Evolutionary conservation across 2,113 vertebrate genomes (phyloP), one percentile per base, ranked within the genome.

Genomic region (Apteryx mantelli): DNA sequence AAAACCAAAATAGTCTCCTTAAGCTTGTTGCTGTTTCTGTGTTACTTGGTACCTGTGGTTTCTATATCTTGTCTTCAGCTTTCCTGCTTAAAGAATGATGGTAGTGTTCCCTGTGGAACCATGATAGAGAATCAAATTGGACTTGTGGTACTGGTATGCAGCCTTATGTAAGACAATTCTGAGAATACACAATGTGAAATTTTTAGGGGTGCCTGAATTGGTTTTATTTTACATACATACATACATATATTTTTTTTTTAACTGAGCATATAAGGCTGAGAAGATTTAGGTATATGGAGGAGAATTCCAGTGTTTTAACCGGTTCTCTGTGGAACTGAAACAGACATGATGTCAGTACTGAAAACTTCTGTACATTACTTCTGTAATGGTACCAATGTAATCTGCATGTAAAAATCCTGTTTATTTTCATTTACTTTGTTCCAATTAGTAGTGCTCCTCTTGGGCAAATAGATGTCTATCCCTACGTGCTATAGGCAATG

Each of bases 201-300:
- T 19, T 71, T 64, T 22, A 74, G 40, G 52, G 48, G 34, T 88
- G 25, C 24, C 40, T 50, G 11, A 77, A 50, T 75, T 1, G 13
- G 1, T 7, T 40, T 26, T 36, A 0, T 8, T 48, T 52, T n/a
- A 5, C 52, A 50, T 26, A 58, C 15, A 56, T 16, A 56, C 13
- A 55, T 30, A 56, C 42, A 13, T 36, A 44, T 40, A 4, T 74
- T 88, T 38, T 38, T 38, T 30, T 78, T 81, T 80, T 20, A 77
- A 25, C 15, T 34, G 17, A 21, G 25, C 0, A 0, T 73, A 66
- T 2, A 63, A 58, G 44, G 19, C 19, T 61, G 65, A 48, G n/a
- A 56, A 84, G 69, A 36, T 24, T 16, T 17, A 44, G 3, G 6
- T 79, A 32, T 21, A 6, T 60, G 52, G 11, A 77, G 53, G 40